Conservation (phyloP, 1,140 invertebrate species). For the Scylla paramamosain region DNA sequence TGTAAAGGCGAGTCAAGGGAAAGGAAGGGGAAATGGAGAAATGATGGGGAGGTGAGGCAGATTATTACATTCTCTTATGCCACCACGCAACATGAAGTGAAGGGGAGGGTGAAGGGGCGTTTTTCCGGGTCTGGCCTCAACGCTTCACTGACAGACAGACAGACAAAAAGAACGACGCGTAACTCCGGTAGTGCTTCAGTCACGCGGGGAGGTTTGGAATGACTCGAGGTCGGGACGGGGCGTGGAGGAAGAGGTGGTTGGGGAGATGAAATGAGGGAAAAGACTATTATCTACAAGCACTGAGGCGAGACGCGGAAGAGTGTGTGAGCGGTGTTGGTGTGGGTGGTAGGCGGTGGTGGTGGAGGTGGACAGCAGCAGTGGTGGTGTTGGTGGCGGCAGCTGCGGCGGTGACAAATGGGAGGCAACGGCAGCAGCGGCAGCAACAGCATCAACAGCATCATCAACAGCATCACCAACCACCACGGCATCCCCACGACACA, state of each 20-base stretch:
- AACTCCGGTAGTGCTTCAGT: too few species aligned
- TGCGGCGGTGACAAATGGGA: too few species aligned
- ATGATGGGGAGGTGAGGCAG: neutral
- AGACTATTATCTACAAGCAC: slow-evolving; percentile 2
- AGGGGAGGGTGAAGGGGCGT: slow-evolving; percentile 4
- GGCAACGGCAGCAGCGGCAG: neutral
- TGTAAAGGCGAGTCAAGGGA: neutral
- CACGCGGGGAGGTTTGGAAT: too few species aligned
- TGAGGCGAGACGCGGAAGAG: too few species aligned
- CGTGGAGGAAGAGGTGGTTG: neutral
- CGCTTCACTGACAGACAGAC: neutral
- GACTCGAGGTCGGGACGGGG: too few species aligned
- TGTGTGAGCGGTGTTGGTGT: neutral
- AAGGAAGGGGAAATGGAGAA: neutral
- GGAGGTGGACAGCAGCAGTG: neutral
- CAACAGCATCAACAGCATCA: slow-evolving; percentile 6
- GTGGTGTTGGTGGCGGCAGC: neutral
- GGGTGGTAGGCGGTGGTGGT: neutral
- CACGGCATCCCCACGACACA: neutral
- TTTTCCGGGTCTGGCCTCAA: neutral
- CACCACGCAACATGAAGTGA: neutral
- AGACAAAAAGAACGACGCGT: too few species aligned
- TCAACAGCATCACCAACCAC: neutral
- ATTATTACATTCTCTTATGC: neutral
- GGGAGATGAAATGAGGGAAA: too few species aligned